A percentile compares a stretch with the other conserved stretches of the same genome.
These are phyloP conservation scores for Haliclona indistincta DNA, from an alignment of 37 sponge, comb jelly and placozoan species.

Conservation along the genomic window DNA sequence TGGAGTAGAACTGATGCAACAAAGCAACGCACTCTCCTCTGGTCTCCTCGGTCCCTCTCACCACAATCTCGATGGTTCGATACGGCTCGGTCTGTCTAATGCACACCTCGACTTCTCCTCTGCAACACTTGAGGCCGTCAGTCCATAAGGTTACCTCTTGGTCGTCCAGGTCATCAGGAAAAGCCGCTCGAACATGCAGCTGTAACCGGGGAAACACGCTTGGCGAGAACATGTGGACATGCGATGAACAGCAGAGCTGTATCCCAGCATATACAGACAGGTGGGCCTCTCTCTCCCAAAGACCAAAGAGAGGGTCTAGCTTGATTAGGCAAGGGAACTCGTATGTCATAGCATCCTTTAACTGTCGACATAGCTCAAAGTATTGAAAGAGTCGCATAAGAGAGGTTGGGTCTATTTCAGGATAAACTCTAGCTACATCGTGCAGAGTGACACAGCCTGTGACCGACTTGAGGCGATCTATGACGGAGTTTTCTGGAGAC, in stretches of 20 bases:
- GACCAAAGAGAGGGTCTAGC: slow-evolving; percentile 74
- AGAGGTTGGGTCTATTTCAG: slow-evolving; percentile 61
- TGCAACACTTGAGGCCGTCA: slow-evolving; percentile 83
- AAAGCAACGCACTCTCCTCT: slow-evolving; percentile 69
- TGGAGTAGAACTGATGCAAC: slow-evolving; percentile 72
- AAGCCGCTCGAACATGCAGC: slow-evolving; percentile 42
- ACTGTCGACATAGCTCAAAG: slow-evolving; percentile 80
- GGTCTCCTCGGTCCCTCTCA: slow-evolving; percentile 62
- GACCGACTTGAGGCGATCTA: slow-evolving; percentile 63
- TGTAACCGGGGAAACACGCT: slow-evolving; percentile 72
- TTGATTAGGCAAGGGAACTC: slow-evolving; percentile 84
- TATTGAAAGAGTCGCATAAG: slow-evolving; percentile 76
- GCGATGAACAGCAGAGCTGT: slow-evolving; percentile 7
- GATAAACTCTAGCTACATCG: slow-evolving; percentile 64
- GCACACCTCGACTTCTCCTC: slow-evolving; percentile 77
- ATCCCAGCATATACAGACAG: slow-evolving; percentile 76
- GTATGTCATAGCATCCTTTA: slow-evolving; percentile 15
- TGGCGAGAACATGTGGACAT: slow-evolving; percentile 67
- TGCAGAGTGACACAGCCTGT: slow-evolving; percentile 68
- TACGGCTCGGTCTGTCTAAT: slow-evolving; percentile 35
- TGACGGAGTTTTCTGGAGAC: slow-evolving; percentile 65
- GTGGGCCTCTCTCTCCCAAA: slow-evolving; percentile 76
- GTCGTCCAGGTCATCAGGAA: slow-evolving; percentile 78
- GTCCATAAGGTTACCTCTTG: slow-evolving; percentile 86
- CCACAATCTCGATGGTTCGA: slow-evolving; percentile 62